These are phyloP conservation scores for Napeogenes sylphis DNA, from an alignment of 2,888 invertebrate species.

Conservation along the genomic window DNA sequence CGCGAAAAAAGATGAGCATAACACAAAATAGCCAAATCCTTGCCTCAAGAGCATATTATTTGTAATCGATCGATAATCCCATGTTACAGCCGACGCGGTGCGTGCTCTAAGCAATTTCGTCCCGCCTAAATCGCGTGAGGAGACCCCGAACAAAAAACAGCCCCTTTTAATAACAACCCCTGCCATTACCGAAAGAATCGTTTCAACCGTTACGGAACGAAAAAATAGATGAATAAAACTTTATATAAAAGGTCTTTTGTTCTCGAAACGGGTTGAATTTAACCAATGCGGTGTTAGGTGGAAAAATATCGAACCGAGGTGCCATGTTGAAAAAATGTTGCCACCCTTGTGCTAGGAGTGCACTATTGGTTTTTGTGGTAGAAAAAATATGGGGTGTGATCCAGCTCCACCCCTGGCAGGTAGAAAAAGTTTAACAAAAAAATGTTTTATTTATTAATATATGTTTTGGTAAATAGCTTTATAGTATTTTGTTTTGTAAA, in stretches of 20 bases:
- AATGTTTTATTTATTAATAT: constrained; percentile 10
- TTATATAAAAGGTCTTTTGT: constrained; percentile 69
- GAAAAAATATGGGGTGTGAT: constrained; percentile 65
- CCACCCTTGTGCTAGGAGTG: constrained; percentile 54
- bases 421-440: constrained; percentile 43
- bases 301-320: constrained; percentile 66
- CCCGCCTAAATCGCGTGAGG: constrained; percentile 63
- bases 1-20: neutral
- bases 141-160: constrained; percentile 60
- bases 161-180: constrained; percentile 61
- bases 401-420: constrained; percentile 64
- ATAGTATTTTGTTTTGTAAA: neutral
- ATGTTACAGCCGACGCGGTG: constrained; percentile 37
- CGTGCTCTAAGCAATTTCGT: constrained; percentile 63
- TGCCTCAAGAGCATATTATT: constrained; percentile 22
- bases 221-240: constrained; percentile 71
- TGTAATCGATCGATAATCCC: constrained; percentile 38
- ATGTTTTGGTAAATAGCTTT: neutral
- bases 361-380: constrained; percentile 62
- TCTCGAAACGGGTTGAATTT: constrained; percentile 48
- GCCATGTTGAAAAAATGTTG: constrained; percentile 58
- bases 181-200: constrained; percentile 71
- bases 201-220: constrained; percentile 64
- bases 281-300: constrained; percentile 59
- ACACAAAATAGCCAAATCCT: neutral